Evolutionary conservation across 1,140 invertebrate genomes (phyloP), one percentile per base, ranked within the genome.

Genomic region (Pogonus chalceus): DNA sequence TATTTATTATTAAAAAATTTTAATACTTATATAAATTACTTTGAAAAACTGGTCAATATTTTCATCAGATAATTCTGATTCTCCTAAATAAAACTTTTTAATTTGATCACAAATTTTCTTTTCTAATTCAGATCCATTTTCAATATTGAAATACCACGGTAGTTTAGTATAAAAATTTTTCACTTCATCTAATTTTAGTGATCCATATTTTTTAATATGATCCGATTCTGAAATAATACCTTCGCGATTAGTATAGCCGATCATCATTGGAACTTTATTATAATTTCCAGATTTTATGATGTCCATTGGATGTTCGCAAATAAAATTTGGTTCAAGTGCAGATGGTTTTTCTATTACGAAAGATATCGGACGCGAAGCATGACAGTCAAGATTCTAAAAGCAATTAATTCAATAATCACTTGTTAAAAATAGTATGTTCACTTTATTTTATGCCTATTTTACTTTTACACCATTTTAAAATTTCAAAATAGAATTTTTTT

Each of bases 241-340:
- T 59, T 66, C 65, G 23, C 52, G 50, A 12, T 59, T 61, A 22
- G 58, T 77, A 57, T 72, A 78, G 16, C 76, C 76, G 2, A 79
- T 75, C 65, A 79, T 77, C 1, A 77, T 57, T 1, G 76, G 75
- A 12, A 78, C 66, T 67, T 65, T 53, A 69, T 72, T 66, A 56
- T 70, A 58, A 52, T 67, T 58, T 22, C 61, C 58, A 20, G 61
- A 52, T 16, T 56, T 56, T 1, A 77, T 55, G 1, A 76, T 60
- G 14, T 75, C 65, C 53, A 75, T 67, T 1, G 76, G 76, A n/a
- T 69, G 53, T 60, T 72, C 62, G 1, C 72, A 72, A 2, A 79
- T 57, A 20, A 80, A 68, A 7, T 60, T 53, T 21, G 43, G 37
- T 2, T 75, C 71, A 35, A 71, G 65, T 39, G 73, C 66, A 57